phyloP scores from a whole-genome alignment of 1,140 invertebrate species.

The Sycophaga agraensis region DNA sequence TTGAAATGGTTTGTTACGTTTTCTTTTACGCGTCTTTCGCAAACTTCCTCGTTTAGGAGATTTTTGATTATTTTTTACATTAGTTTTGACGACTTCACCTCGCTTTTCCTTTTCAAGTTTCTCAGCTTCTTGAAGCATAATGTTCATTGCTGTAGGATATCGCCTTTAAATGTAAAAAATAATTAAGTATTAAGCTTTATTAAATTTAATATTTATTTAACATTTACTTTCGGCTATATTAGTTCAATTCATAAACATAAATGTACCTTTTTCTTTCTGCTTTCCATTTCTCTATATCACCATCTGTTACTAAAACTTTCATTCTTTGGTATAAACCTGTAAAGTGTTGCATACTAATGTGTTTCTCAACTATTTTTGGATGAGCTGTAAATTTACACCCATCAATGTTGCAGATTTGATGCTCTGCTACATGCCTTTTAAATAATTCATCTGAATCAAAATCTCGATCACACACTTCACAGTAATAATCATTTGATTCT shows the following conservation, averaged over 20 bases:
- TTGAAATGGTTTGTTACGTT: constrained; percentile 31
- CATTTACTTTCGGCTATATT: too few relatives aligned
- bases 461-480: constrained; percentile 76
- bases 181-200: neutral
- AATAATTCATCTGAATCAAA: constrained; percentile 64
- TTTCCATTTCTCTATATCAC: constrained; percentile 82
- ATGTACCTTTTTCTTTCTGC: constrained; percentile 71
- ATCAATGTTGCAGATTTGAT: constrained; percentile 75
- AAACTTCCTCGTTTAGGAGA: constrained; percentile 21
- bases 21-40: constrained; percentile 17
- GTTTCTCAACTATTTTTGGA: constrained; percentile 74
- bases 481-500: constrained; percentile 50
- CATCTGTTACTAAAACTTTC: constrained; percentile 69
- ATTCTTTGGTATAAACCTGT: constrained; percentile 78
- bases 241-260: neutral
- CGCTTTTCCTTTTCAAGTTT: constrained; percentile 67
- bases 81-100: constrained; percentile 66
- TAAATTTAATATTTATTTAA: neutral
- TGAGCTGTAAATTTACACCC: constrained; percentile 81
- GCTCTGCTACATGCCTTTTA: constrained; percentile 67
- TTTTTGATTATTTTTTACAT: constrained; percentile 39
- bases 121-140: constrained; percentile 66
- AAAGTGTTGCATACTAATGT: constrained; percentile 78
- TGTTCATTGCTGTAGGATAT: constrained; percentile 72
- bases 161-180: constrained; percentile 41